These are phyloP conservation scores for Cirrhinus molitorella DNA, from an alignment of 2,797 vertebrate genomes.

Conservation along the genomic window DNA sequence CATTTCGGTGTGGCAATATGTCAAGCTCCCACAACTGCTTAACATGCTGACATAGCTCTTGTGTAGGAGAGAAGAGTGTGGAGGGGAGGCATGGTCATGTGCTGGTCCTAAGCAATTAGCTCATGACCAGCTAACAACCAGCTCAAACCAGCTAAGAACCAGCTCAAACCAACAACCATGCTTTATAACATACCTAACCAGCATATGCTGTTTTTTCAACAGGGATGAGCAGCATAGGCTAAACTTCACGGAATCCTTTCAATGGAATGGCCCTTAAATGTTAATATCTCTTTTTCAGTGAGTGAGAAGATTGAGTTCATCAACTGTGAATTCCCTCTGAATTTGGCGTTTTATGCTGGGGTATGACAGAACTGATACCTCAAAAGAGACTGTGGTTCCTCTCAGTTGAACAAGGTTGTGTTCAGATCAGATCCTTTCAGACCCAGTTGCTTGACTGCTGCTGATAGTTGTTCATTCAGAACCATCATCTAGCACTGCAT, in stretches of 20 bases:
- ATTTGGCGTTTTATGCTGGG: not conserved
- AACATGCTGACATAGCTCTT: not conserved
- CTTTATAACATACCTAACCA: too few species aligned
- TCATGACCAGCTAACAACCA: too few species aligned
- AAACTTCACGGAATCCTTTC: not conserved
- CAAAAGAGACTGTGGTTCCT: slow-evolving; percentile 22
- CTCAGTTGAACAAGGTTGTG: slow-evolving; percentile 21
- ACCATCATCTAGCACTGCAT: not conserved
- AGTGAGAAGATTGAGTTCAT: not conserved
- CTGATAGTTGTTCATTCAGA: slow-evolving; percentile 7
- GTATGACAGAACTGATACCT: not conserved
- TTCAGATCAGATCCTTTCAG: too few species aligned
- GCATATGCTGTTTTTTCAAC: too few species aligned
- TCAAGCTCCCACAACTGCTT: slow-evolving; percentile 49
- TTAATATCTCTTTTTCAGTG: not conserved
- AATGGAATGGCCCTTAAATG: not conserved
- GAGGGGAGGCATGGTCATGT: slow-evolving; percentile 2
- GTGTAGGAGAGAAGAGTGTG: not conserved
- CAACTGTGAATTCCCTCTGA: not conserved
- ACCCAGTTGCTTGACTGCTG: too few species aligned
- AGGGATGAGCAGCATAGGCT: slow-evolving; percentile 26
- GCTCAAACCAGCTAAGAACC: too few species aligned
- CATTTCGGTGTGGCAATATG: not conserved
- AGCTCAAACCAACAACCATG: too few species aligned
- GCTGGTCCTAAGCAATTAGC: too few species aligned